Conservation (phyloP, 1,140 invertebrate genomes). For the Halesus radiatus region DNA sequence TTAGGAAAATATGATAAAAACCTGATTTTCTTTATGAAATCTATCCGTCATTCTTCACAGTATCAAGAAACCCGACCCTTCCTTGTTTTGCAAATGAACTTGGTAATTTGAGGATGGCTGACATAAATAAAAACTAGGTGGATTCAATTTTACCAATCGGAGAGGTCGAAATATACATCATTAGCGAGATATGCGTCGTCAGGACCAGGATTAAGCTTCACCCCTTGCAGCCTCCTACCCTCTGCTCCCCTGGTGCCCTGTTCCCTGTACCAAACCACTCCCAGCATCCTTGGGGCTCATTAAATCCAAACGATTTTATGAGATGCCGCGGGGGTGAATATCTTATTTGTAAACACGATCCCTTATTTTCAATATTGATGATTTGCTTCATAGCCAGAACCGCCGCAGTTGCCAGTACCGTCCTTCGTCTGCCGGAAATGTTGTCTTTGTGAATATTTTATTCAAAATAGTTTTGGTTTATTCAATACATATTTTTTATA, state of each 20-base stretch:
- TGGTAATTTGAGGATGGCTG: no score
- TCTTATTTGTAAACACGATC: constrained; percentile 55
- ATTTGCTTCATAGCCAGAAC: constrained; percentile 37
- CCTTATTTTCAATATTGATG: constrained; percentile 53
- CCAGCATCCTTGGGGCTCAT: constrained; percentile 42
- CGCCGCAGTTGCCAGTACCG: background rate
- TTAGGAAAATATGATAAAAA: no score
- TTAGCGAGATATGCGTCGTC: constrained; percentile 35
- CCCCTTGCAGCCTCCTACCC: background rate
- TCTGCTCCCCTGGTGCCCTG: no score
- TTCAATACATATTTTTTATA: constrained; percentile 25
- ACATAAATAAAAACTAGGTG: background rate
- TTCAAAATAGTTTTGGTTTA: constrained; percentile 39
- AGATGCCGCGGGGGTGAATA: constrained; percentile 45
- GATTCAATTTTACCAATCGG: constrained; percentile 4
- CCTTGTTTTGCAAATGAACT: no score
- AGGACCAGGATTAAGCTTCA: background rate
- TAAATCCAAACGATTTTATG: constrained; percentile 51
- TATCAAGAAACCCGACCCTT: no score
- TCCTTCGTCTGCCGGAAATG: background rate
- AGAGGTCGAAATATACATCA: constrained; percentile 36
- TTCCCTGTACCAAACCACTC: background rate
- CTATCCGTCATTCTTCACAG: no score
- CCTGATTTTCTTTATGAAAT: no score
- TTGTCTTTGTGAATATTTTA: constrained; percentile 44